Percentiles rank a stretch among this genome's conserved stretches.
Conservation (phyloP, 2,113 vertebrate genomes). For the Passer montanus region DNA sequence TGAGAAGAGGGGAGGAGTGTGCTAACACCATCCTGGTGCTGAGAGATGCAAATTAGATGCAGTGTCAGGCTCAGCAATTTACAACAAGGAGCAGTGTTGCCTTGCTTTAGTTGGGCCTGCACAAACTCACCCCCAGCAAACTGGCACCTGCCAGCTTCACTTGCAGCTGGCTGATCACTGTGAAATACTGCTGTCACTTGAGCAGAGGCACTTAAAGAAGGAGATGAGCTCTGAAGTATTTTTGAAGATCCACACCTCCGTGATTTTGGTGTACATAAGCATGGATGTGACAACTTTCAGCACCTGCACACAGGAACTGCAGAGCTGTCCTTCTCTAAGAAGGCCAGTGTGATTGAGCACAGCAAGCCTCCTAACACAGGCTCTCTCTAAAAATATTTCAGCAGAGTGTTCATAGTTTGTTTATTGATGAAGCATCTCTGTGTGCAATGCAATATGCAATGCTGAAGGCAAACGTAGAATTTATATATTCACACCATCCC, state of each 20-base stretch:
- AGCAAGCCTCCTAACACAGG: neutral
- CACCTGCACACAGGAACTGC: neutral
- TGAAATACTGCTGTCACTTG: neutral
- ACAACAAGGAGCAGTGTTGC: neutral
- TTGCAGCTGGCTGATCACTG: neutral
- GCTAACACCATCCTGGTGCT: neutral
- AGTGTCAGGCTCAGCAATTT: neutral
- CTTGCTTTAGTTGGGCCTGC: neutral
- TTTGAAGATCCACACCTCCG: accelerated
- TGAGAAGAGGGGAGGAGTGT: neutral
- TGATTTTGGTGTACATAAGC: neutral
- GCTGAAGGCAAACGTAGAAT: neutral
- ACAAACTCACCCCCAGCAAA: neutral
- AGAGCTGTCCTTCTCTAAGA: neutral
- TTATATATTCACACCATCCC: neutral
- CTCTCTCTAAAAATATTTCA: neutral
- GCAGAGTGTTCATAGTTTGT: neutral
- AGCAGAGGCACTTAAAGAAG: neutral
- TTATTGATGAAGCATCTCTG: neutral
- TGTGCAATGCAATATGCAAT: neutral
- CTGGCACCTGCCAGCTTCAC: neutral
- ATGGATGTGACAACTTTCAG: neutral
- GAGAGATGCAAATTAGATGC: neutral
- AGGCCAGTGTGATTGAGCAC: neutral
- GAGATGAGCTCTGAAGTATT: neutral